Base-by-base conservation (phyloP, 2,113 vertebrate species). In the Ameiurus melas region DNA sequence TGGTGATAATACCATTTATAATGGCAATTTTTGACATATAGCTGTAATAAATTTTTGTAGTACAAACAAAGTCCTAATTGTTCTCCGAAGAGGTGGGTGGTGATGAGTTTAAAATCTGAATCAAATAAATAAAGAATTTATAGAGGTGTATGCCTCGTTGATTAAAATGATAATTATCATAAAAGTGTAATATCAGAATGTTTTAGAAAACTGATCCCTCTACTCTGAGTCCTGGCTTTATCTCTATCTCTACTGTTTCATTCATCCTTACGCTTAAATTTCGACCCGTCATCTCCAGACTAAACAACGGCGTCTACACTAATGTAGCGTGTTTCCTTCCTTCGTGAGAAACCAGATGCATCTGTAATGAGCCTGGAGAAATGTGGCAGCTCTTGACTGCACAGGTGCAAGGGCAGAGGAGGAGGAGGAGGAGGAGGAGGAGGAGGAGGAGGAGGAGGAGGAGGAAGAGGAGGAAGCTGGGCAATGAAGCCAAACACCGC, bases 281-380 rank as follows among this genome's bases (percentile, higher is more conserved):
- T 62, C 19, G 25, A n/a, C 30, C 78, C 19, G 10, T 73, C 78
- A 10, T 71, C 22, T 58, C 58, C 75, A 80, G 73, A 66, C 87
- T 66, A 85, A 79, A 88, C 87, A 88, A 57, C 8, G 9, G 33
- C 25, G 20, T 60, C 36, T 81, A 30, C 66, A 14, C 77, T 89
- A 73, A 83, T 73, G 78, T 51, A 36, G 36, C 78, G 8, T 83
- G 88, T 86, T 86, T 89, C 51, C 78, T 82, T 53, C 10, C 58
- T 36, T 73, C n/a, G 53, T 58, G 25, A 73, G 80, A 83, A 51
- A 36, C 55, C 84, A 51, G 66, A 75, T 75, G 88, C 68, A 83
- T 86, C 55, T 60, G 22, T 81, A 68, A 81, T 33, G 62, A 82
- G 64, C 27, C 84, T 53, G 51, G 22, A 43, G 27, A 70, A 87